Base-by-base conservation (phyloP, 2,888 invertebrate species). In the Parthenolecanium corni region DNA sequence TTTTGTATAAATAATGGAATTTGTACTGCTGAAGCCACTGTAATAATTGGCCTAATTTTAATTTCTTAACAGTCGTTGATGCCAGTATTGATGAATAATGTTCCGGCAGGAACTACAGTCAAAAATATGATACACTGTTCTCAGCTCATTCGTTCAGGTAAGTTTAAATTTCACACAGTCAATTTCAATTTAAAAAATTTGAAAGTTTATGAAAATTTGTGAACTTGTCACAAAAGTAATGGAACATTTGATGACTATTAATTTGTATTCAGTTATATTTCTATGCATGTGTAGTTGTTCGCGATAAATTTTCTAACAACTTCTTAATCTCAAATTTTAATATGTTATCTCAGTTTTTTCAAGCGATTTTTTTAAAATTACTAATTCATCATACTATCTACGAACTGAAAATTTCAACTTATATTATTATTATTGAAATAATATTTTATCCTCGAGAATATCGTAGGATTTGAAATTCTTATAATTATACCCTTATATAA, bases 101-200 rank as follows among this genome's bases (percentile, higher is more conserved):
- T 79, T 1, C 88, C 89, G 0, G 85, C 87, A 0, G 88, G 88
- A 0, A 80, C 84, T 0, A 88, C 88, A 0, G 80, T 83, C 0
- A 83, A 81, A 72, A 83, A 86, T 0, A 69, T 89, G 6, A 71
- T 83, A 1, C 89, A 90, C 72, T 85, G 79, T 68, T 79, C 79
- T 0, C 84, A 84, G 71, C 79, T 79, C 71, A 79, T 83, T 11
- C 69, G 72, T 16, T 76, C 73, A 2, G 67, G 66, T 61, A 46
- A 42, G 44, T 54, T 38, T 4, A 11, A 36, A 38, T 14, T 36
- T n/a, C 21, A 38, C 16, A 38, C 38, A 11, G 12, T 38, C 38
- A 38, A 38, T 38, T 38, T 12, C 38, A 12, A 38, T 11, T 38
- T 38, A 11, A 12, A 38, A 6, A 16, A n/a, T 46, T 11, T 6